phyloP scores from a whole-genome alignment of 23 tunicate species.

The Trididemnum nubilum region DNA sequence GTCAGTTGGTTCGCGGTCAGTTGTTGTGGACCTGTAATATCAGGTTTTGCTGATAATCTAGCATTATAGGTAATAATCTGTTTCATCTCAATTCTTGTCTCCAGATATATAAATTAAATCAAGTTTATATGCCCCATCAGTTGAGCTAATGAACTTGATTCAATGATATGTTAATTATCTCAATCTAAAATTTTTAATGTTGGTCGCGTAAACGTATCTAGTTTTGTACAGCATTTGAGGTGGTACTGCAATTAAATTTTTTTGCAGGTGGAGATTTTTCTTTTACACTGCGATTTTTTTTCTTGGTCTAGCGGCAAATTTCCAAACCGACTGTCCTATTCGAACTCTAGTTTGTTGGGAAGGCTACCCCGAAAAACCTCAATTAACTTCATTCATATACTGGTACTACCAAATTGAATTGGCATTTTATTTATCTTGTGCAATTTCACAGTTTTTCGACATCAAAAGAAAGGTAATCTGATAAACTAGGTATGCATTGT shows the following conservation, averaged over 20 bases:
- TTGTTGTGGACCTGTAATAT: too few species aligned
- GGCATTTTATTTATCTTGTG: slow-evolving; percentile 79
- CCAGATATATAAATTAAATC: too few species aligned
- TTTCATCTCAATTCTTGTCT: too few species aligned
- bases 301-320: slow-evolving; percentile 33
- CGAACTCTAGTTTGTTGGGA: slow-evolving; percentile 55
- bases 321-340: slow-evolving; percentile 33
- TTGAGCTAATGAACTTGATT: too few species aligned
- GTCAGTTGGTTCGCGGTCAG: too few species aligned
- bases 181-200: too few species aligned
- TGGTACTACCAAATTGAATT: slow-evolving; percentile 78
- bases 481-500: not conserved
- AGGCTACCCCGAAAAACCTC: slow-evolving; percentile 81
- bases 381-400: slow-evolving; percentile 32
- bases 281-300: slow-evolving; percentile 44
- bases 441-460: slow-evolving; percentile 88
- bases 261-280: slow-evolving; percentile 69
- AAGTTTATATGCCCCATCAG: too few species aligned
- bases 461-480: slow-evolving; percentile 81
- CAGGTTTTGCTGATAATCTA: too few species aligned
- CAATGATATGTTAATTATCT: too few species aligned
- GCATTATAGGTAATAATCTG: too few species aligned
- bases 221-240: too few species aligned
- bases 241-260: not conserved
- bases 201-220: too few species aligned